Percentiles rank a stretch among this genome's conserved stretches.
These are phyloP conservation scores for Strigamia maritima DNA, from an alignment of 2,888 invertebrate genomes.

Conservation along the genomic window DNA sequence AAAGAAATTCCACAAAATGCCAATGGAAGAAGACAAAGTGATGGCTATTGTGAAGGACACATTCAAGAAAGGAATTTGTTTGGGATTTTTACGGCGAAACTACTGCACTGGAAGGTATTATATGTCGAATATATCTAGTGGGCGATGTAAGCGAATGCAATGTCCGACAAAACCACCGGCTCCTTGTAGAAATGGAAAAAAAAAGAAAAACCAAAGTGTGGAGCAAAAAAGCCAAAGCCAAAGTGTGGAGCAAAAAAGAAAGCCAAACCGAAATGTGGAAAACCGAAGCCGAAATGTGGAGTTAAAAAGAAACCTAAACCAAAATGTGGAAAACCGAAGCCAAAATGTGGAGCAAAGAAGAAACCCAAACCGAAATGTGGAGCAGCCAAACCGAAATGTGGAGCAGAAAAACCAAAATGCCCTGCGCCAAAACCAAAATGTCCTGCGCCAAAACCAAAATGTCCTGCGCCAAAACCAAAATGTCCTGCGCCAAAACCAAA, in stretches of 20 bases:
- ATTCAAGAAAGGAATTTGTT: conserved; percentile 14
- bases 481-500: too few species aligned
- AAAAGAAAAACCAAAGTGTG: not conserved
- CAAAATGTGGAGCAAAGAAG: not conserved
- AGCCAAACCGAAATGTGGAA: not conserved
- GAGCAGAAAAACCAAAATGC: not conserved
- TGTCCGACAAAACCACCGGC: not conserved
- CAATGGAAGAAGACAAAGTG: not conserved
- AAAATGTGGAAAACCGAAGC: not conserved
- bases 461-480: too few species aligned
- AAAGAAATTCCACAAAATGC: not conserved
- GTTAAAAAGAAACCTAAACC: not conserved
- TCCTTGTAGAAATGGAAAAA: too few species aligned
- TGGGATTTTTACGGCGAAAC: conserved; percentile 9
- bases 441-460: not conserved
- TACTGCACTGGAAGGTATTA: conserved; percentile 12
- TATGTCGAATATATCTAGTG: not conserved
- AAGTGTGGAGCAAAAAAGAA: not conserved
- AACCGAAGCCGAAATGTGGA: not conserved
- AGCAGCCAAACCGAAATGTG: not conserved
- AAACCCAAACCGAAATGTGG: not conserved
- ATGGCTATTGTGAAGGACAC: not conserved
- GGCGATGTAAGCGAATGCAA: not conserved
- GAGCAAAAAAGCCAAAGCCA: too few species aligned
- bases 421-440: not conserved